Evolutionary conservation across 2,113 vertebrate species (phyloP), one percentile per base, ranked within the genome.

Genomic region (Megalops atlanticus): DNA sequence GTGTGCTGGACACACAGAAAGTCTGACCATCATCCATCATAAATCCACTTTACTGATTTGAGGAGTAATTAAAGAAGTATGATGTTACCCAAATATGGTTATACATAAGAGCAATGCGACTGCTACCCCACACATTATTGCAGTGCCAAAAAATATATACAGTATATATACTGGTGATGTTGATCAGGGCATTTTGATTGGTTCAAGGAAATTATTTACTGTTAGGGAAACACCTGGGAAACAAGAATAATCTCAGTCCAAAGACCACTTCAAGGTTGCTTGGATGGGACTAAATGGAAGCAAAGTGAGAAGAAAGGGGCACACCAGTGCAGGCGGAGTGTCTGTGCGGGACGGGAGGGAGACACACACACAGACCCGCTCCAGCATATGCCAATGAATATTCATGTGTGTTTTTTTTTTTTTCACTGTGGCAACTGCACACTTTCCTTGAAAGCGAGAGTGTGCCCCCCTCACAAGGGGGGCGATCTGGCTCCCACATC

Each of bases 351-450:
- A 54, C 24, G 14, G 16, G 71, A 40, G 8, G 24, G 4, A 35
- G 33, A 40, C 21, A 73, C 35, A 24, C 49, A 54, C 33, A n/a
- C 58, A 78, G 39, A 40, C 39, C 24, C 39, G 36, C 38, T 18
- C 41, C 38, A 70, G 54, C 58, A 45, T 64, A 21, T 69, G 77
- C 16, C 27, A 8, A n/a, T 78, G 40, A 78, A 78, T 78, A 78
- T 78, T 70, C 58, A 78, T 68, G 27, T 31, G n/a, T 38, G 31
- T 70, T n/a, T n/a, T n/a, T n/a, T n/a, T n/a, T n/a, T n/a, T n/a
- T n/a, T 70, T 41, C 58, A 70, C 58, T 31, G 31, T 43, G 38
- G 52, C 15, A 24, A 45, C 77, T 43, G 38, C 39, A 41, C 15
- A 11, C 27, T 36, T 79, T 76, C 39, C 72, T 76, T 36, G 39